phyloP scores from a whole-genome alignment of 1,140 invertebrate genomes.

The Atopsyche davidsoni region DNA sequence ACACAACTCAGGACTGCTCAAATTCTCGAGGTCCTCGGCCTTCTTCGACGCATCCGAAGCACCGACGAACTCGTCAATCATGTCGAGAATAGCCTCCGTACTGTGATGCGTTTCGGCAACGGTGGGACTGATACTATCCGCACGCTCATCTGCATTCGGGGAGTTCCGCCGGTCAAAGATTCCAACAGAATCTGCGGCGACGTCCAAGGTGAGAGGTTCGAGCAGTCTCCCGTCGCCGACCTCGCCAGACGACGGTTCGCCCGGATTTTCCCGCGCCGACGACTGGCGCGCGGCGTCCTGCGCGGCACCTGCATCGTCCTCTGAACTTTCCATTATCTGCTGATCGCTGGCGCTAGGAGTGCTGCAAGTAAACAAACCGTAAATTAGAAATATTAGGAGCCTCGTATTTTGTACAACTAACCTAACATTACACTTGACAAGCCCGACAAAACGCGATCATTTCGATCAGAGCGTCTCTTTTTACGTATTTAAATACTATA shows the following conservation, averaged over 20 bases:
- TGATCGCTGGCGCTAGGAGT: slow-evolving; percentile 42
- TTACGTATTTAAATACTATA: slow-evolving; percentile 32
- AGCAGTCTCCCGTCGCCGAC: slow-evolving; percentile 24
- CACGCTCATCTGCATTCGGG: too few species aligned
- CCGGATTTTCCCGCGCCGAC: slow-evolving; percentile 47
- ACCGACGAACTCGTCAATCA: slow-evolving; percentile 48
- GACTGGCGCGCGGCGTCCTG: slow-evolving; percentile 43
- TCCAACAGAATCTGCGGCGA: slow-evolving; percentile 28
- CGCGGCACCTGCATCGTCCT: slow-evolving; percentile 47
- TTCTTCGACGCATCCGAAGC: slow-evolving; percentile 35
- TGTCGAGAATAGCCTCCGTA: slow-evolving; percentile 47
- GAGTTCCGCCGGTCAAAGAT: slow-evolving; percentile 42
- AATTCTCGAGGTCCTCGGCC: slow-evolving; percentile 8
- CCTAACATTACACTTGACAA: slow-evolving; percentile 27
- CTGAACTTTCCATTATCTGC: slow-evolving; percentile 51
- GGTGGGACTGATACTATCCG: slow-evolving; percentile 40
- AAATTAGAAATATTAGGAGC: slow-evolving; percentile 19
- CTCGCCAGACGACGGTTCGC: slow-evolving; percentile 34
- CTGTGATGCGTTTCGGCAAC: slow-evolving; percentile 35
- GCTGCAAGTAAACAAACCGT: slow-evolving; percentile 21
- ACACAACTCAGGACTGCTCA: slow-evolving; percentile 2
- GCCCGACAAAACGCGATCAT: slow-evolving; percentile 20
- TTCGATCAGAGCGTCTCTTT: slow-evolving; percentile 7
- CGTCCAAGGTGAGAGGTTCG: slow-evolving; percentile 4
- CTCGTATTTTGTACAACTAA: slow-evolving; percentile 23